These are phyloP conservation scores for Callipepla squamata DNA, from an alignment of 2,113 vertebrate genomes.

Conservation along the genomic window DNA sequence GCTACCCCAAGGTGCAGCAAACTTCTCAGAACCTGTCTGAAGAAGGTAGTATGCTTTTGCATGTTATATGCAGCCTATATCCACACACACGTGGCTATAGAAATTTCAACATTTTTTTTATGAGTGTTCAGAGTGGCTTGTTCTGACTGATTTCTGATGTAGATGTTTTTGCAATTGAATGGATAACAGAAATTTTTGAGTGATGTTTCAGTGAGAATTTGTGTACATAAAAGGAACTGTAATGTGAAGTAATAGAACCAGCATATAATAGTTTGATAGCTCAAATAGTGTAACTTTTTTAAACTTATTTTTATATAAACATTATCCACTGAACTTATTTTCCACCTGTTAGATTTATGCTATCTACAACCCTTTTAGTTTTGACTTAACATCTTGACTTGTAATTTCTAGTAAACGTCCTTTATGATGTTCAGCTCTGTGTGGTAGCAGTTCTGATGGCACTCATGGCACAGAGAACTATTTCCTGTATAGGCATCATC, in stretches of 20 bases:
- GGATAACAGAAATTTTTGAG: constrained; percentile 29
- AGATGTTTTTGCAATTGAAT: neutral
- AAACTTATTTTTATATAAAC: constrained; percentile 38
- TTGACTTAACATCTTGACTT: neutral
- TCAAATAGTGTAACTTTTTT: constrained; percentile 55
- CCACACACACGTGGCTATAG: neutral
- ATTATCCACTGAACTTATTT: neutral
- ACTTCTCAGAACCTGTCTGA: neutral
- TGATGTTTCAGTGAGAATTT: neutral
- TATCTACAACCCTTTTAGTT: neutral
- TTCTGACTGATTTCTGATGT: neutral
- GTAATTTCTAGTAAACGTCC: neutral
- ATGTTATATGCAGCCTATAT: neutral
- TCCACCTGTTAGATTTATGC: neutral
- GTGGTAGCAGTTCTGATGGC: neutral
- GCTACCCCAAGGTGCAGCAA: neutral
- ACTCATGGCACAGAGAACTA: neutral
- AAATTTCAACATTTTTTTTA: constrained; percentile 19
- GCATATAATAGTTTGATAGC: constrained; percentile 8
- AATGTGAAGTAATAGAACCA: constrained; percentile 12
- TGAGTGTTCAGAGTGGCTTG: neutral
- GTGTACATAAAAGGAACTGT: neutral
- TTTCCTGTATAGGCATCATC: neutral
- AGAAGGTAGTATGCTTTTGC: neutral
- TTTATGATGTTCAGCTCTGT: neutral